phyloP scores from a whole-genome alignment of 2,113 vertebrate species.

The Callipepla californica region DNA sequence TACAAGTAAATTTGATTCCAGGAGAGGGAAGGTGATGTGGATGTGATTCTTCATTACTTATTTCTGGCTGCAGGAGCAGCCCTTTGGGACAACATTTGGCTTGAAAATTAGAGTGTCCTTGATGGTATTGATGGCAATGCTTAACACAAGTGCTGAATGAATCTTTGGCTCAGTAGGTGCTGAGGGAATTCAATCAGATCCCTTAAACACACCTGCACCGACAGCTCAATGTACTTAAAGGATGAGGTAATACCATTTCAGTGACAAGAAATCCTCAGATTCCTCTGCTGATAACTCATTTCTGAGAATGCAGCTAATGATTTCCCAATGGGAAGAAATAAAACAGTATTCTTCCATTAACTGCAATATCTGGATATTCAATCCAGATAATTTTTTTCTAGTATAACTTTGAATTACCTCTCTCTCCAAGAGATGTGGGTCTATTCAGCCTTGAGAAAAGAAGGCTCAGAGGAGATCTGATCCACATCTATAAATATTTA shows the following conservation, averaged over 20 bases:
- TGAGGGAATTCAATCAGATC: constrained; percentile 28
- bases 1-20: neutral
- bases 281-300: constrained; percentile 26
- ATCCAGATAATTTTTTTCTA: neutral
- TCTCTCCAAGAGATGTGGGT: no score
- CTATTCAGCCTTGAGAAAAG: no score
- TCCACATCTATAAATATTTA: no score
- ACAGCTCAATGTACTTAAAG: constrained; percentile 3
- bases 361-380: constrained; percentile 25
- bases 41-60: neutral
- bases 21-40: neutral
- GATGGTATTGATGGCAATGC: neutral
- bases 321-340: neutral
- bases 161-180: constrained; percentile 9
- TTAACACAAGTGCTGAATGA: neutral
- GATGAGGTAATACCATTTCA: neutral
- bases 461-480: no score
- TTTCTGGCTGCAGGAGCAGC: neutral
- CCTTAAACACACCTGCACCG: constrained; percentile 19
- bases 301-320: neutral
- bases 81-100: neutral
- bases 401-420: neutral
- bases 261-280: constrained; percentile 29
- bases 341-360: neutral
- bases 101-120: neutral